Base-by-base conservation (phyloP, 2,888 invertebrate genomes). In the Stenchaetothrips biformis region DNA sequence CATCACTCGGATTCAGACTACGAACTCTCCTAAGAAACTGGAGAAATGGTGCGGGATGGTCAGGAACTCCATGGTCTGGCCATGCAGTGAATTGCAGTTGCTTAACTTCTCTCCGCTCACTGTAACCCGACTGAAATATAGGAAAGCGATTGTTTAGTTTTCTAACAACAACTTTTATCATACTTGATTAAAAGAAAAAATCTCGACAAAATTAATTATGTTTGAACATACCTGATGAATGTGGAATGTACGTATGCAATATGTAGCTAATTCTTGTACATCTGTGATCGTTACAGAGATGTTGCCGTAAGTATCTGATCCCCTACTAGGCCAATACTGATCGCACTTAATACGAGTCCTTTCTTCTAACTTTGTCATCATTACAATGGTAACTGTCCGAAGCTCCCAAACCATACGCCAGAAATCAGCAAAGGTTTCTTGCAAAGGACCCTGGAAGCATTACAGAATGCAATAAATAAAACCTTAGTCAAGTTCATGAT, bases 381-480 rank as follows among this genome's bases (percentile, higher is more conserved):
- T 99, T 1, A 99, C 99, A 84, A 99, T 96, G 0, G 97, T 97
- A 16, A 94, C 92, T 7, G 95, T 94, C 83, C 95, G 92, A 82
- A 98, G 91, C 87, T 99, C 99, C 99, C 99, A 99, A 84, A 98
- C 95, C 99, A 99, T 99, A 82, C 99, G 90, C 99, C 99, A 99
- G 88, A 99, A 99, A 88, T 99, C 99, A 7, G 93, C 93, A 85
- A 98, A 97, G 0, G 99, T 99, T 86, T 99, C 98, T 85, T 97
- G 98, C 25, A 99, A 88, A 8, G 99, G 99, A 48, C 99, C 99
- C 89, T 98, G 83, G 82, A 80, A 77, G 59, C 77, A 37, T 3
- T 49, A 21, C n/a, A 27, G 18, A 47, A 77, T 80, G 47, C 0
- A 79, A 53, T n/a, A 79, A 1, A 9, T 8, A 79, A 74, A 21